Evolutionary conservation across 2,888 invertebrate species (phyloP), one percentile per base, ranked within the genome.

Genomic region (Pyrochroa serraticornis): DNA sequence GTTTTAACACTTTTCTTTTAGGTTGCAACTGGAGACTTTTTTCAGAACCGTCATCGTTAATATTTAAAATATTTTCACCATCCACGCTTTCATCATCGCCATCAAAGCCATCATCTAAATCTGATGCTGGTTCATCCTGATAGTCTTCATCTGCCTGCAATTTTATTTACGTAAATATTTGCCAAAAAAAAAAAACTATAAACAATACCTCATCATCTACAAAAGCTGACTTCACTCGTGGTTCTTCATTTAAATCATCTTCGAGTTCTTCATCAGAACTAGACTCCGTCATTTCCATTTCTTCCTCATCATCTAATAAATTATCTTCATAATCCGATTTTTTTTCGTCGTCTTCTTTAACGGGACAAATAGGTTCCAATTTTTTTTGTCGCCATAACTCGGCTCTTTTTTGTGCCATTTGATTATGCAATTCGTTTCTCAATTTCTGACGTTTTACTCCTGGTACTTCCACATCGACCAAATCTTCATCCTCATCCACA

Each of bases 401-500:
- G 35, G 87, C 84, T 45, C 92, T 81, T 69, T 87, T 88, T 61
- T 85, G 83, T 1, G 85, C 85, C 71, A 95, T 93, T 77, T 89
- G 82, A 8, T 84, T 81, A 70, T 89, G 85, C 1, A 95, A 80
- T 60, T 88, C 86, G 58, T 87, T 84, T 72, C 88, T 89, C 47
- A 95, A 79, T 66, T 85, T 86, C n/a, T 83, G 75, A 63, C 90
- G 83, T 66, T 87, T 88, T 1, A 85, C 85, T 0, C 94, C 92
- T 37, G 92, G 90, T 73, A 87, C 84, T 32, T 80, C 80, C 34
- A 80, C 80, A 43, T 65, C 69, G 55, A 56, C 71, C 50, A 70
- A 63, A 8, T 61, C 62, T 45, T 66, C 67, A 10, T 77, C 76
- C 67, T 71, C 72, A 52, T 75, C 72, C 3, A 74, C 63, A 48